Base-by-base conservation (phyloP, 2,888 invertebrate genomes). In the Mylabris sibirica region DNA sequence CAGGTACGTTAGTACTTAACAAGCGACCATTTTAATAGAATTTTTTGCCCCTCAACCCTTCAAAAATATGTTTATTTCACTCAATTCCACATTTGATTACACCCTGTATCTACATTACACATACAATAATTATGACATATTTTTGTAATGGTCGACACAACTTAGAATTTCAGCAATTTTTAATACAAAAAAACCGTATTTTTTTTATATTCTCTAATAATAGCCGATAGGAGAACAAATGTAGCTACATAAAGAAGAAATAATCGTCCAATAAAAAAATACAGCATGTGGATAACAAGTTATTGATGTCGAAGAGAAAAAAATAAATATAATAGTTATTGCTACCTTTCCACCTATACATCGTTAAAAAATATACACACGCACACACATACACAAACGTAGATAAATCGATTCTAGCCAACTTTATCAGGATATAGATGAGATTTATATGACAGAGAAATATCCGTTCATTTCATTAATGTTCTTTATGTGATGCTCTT, bases 391-490 rank as follows among this genome's bases (percentile, higher is more conserved):
- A 30, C 30, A 30, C 30, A 4, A 30, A 6, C 8, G 0, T 30
- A 44, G 41, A 17, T 44, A 44, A 22, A 63, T 44, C 63, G 63
- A 63, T 44, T 41, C 49, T 35, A 35, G 17, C 63, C 30, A 61
- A 65, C 30, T 69, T 69, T 68, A 71, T 71, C 71, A 66, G 64
- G 63, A 64, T 65, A 44, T 44, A 66, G 44, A 41, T 20, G 59
- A 66, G 70, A 72, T 72, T 72, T 72, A 72, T 72, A 35, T 60
- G 66, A 69, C 65, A 63, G 65, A 60, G n/a, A 49, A 69, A 44
- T 65, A 64, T 57, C 69, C 67, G 65, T 72, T 72, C 72, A 72
- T 70, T 72, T 72, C 72, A 72, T 72, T 72, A 72, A 72, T 72
- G 72, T 69, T 69, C 68, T 70, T 69, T 72, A 66, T 64, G 66